Evolutionary conservation across 1,140 invertebrate species (phyloP).

Genomic region (Ostrea denselamellosa): DNA sequence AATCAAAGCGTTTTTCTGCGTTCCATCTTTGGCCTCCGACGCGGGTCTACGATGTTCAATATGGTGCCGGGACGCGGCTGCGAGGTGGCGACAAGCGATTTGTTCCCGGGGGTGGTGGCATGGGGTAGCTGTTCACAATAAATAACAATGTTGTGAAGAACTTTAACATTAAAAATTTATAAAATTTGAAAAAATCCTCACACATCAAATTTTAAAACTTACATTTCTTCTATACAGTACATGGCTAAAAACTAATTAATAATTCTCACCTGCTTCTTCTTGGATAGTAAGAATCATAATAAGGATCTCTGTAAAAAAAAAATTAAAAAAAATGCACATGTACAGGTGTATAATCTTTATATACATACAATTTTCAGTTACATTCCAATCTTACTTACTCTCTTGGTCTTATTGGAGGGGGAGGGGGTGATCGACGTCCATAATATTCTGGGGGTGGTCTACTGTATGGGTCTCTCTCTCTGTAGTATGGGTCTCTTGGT

Average conservation of each 20-base stretch:
- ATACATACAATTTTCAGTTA: neutral
- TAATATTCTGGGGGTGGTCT: slow-evolving; percentile 71
- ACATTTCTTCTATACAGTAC: neutral
- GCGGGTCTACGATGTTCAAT: slow-evolving; percentile 57
- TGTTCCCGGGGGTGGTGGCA: slow-evolving; percentile 63
- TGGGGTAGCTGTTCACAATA: slow-evolving; percentile 62
- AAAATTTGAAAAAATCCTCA: neutral
- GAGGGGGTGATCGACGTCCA: slow-evolving; percentile 60
- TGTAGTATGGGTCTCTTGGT: slow-evolving; percentile 63
- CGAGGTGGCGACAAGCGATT: slow-evolving; percentile 67
- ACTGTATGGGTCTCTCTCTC: slow-evolving; percentile 69
- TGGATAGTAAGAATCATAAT: slow-evolving; percentile 65
- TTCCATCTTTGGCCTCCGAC: slow-evolving; percentile 38
- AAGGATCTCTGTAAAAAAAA: slow-evolving; percentile 61
- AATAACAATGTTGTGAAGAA: slow-evolving; percentile 39
- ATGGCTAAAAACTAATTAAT: neutral
- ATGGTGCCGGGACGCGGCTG: slow-evolving; percentile 69
- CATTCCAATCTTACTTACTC: neutral
- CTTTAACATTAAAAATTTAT: slow-evolving; percentile 14
- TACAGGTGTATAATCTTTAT: neutral
- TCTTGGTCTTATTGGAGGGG: slow-evolving; percentile 26
- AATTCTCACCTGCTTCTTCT: slow-evolving; percentile 52
- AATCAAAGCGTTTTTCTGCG: neutral
- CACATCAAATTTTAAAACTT: neutral
- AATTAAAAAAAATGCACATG: neutral